phyloP scores from a whole-genome alignment of 2,113 vertebrate species.

The Lepidothrix coronata region DNA sequence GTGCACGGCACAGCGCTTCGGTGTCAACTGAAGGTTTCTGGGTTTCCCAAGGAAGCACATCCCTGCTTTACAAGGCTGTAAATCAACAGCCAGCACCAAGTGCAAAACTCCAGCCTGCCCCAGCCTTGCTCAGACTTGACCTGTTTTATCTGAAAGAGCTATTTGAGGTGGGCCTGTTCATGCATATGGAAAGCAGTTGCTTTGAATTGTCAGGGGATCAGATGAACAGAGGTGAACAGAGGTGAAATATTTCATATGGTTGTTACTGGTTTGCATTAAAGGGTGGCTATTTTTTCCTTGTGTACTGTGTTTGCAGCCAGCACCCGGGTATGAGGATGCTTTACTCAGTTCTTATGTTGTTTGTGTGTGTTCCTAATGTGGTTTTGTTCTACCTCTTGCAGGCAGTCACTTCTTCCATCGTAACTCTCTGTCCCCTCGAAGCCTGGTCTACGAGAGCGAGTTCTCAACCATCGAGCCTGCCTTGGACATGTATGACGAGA shows the following conservation, averaged over 20 bases:
- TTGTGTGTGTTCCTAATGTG: background rate
- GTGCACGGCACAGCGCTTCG: fast-evolving
- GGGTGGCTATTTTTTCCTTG: background rate
- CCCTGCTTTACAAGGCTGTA: background rate
- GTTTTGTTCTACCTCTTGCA: conserved; percentile 64
- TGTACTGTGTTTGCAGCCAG: background rate
- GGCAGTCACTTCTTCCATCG: conserved; percentile 90
- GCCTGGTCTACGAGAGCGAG: conserved; percentile 88
- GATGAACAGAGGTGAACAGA: background rate
- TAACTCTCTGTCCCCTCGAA: conserved; percentile 86
- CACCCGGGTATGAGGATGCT: background rate
- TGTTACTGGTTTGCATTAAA: background rate
- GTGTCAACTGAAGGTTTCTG: background rate
- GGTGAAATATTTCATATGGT: background rate
- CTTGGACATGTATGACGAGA: conserved; percentile 90
- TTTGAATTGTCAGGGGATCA: background rate
- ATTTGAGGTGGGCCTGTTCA: background rate
- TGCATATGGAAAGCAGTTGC: background rate
- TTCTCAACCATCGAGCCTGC: conserved; percentile 90
- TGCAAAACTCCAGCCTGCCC: background rate
- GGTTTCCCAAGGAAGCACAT: background rate
- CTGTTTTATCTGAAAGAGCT: background rate
- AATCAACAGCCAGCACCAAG: background rate
- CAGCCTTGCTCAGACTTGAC: conserved; percentile 19
- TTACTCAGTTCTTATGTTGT: background rate